Percentiles rank a stretch among this genome's conserved stretches.
Evolutionary conservation across 1,140 invertebrate species (phyloP).

Genomic region (Coptotermes formosanus): DNA sequence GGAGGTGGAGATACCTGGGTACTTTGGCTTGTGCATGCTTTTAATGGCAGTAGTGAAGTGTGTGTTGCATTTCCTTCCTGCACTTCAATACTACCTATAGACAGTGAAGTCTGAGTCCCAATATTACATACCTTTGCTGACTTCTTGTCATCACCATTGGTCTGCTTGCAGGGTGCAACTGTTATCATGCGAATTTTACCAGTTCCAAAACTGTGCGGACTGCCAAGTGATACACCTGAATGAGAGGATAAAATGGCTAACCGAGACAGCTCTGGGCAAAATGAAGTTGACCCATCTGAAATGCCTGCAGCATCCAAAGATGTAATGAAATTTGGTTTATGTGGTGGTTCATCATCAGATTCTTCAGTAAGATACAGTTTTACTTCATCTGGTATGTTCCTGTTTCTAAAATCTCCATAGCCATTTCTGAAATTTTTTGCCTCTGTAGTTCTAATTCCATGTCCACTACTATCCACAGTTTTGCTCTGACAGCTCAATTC

Average conservation of each 20-base stretch:
- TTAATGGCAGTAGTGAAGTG: background rate
- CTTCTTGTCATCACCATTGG: background rate
- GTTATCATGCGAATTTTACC: background rate
- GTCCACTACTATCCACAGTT: background rate
- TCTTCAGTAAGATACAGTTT: constrained; percentile 18
- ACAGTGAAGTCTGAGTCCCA: constrained; percentile 26
- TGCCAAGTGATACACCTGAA: constrained; percentile 20
- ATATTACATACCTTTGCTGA: constrained; percentile 4
- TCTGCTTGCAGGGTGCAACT: background rate
- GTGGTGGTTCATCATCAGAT: constrained; percentile 6
- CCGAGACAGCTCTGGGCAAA: constrained; percentile 28
- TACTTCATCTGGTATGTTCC: constrained; percentile 10
- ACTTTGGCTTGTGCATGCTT: constrained; percentile 20
- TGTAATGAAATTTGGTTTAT: background rate
- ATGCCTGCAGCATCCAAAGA: constrained; percentile 20
- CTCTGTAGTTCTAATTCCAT: background rate
- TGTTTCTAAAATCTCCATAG: background rate
- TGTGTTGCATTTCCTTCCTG: background rate
- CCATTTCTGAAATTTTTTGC: background rate
- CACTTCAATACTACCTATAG: constrained; percentile 6
- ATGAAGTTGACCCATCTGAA: constrained; percentile 26
- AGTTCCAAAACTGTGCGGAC: background rate
- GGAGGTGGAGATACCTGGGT: constrained; percentile 25
- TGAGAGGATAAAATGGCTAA: constrained; percentile 1
- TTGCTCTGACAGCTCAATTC: background rate